These are phyloP conservation scores for Sebastes hopkinsi DNA, from an alignment of 2,797 vertebrate genomes.

Conservation along the genomic window DNA sequence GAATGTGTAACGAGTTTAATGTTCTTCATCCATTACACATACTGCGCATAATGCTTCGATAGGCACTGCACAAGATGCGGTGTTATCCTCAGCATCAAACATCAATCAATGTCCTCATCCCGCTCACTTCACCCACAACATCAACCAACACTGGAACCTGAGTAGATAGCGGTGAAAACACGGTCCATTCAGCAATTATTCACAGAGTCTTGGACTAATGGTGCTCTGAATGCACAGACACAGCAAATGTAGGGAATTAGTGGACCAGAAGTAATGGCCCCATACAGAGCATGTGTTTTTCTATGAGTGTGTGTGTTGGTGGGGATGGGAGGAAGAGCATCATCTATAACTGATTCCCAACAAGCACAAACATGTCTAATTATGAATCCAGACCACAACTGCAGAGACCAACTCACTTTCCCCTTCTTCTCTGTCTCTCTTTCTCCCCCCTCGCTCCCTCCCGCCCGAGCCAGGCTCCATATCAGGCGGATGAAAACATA, in stretches of 20 bases:
- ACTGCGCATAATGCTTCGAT: slow-evolving; percentile 4
- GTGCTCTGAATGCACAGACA: slow-evolving; percentile 78
- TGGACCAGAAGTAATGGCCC: slow-evolving; percentile 76
- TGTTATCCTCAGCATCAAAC: slow-evolving; percentile 48
- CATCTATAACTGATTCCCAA: slow-evolving; percentile 76
- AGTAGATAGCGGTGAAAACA: slow-evolving; percentile 75
- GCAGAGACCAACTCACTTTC: slow-evolving; percentile 34
- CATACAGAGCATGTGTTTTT: slow-evolving; percentile 71
- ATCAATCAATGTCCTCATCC: slow-evolving; percentile 57
- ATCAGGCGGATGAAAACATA: slow-evolving; percentile 83
- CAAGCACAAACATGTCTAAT: slow-evolving; percentile 77
- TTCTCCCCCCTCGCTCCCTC: slow-evolving; percentile 43
- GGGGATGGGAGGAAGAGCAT: slow-evolving; percentile 40
- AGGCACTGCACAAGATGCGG: slow-evolving; percentile 28
- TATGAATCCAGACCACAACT: slow-evolving; percentile 68
- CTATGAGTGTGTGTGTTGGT: slow-evolving; percentile 37
- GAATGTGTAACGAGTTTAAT: slow-evolving; percentile 43
- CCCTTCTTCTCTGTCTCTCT: not conserved
- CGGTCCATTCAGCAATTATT: slow-evolving; percentile 82
- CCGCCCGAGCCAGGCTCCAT: slow-evolving; percentile 73
- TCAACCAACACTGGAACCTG: slow-evolving; percentile 64
- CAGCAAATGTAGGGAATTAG: slow-evolving; percentile 74
- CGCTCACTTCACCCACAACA: slow-evolving; percentile 53
- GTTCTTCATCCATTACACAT: slow-evolving; percentile 31
- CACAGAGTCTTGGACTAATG: slow-evolving; percentile 81